These are phyloP conservation scores for Xerus inauris DNA, from an alignment of 2,113 vertebrate species.

Conservation along the genomic window DNA sequence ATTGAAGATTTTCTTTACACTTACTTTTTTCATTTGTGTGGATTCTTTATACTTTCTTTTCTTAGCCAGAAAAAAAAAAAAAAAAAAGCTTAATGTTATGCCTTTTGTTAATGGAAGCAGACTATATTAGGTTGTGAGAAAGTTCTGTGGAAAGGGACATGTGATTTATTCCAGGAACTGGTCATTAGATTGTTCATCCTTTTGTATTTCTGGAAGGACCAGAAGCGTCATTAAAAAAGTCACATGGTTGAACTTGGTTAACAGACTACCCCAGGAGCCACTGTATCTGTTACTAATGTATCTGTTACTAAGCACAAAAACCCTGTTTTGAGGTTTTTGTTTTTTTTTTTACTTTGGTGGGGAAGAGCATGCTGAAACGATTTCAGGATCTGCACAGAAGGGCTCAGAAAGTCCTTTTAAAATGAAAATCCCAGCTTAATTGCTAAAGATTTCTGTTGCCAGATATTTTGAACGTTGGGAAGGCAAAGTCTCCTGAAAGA, in stretches of 20 bases:
- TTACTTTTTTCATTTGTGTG: neutral
- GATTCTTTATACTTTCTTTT: neutral
- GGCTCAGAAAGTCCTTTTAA: constrained; percentile 63
- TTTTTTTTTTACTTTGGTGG: constrained; percentile 26
- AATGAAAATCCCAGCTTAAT: constrained; percentile 74
- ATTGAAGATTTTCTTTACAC: neutral
- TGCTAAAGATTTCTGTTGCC: constrained; percentile 44
- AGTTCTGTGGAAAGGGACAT: constrained; percentile 67
- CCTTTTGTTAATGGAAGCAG: constrained; percentile 65
- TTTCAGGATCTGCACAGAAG: constrained; percentile 64
- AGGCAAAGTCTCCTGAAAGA: constrained; percentile 21
- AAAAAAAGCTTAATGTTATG: constrained; percentile 35
- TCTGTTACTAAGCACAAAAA: neutral
- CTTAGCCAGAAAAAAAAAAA: constrained; percentile 26
- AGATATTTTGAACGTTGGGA: constrained; percentile 31
- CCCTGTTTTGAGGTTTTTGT: neutral
- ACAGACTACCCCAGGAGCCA: constrained; percentile 15
- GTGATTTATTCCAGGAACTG: constrained; percentile 69
- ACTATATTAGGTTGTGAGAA: constrained; percentile 58
- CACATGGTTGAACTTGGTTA: constrained; percentile 52
- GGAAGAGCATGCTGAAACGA: constrained; percentile 48
- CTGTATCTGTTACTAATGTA: neutral
- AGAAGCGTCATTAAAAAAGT: constrained; percentile 43
- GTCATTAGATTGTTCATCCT: constrained; percentile 50
- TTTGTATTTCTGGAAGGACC: constrained; percentile 75